Base-by-base conservation (phyloP, 2,113 vertebrate genomes). In the Anthoscopus minutus region DNA sequence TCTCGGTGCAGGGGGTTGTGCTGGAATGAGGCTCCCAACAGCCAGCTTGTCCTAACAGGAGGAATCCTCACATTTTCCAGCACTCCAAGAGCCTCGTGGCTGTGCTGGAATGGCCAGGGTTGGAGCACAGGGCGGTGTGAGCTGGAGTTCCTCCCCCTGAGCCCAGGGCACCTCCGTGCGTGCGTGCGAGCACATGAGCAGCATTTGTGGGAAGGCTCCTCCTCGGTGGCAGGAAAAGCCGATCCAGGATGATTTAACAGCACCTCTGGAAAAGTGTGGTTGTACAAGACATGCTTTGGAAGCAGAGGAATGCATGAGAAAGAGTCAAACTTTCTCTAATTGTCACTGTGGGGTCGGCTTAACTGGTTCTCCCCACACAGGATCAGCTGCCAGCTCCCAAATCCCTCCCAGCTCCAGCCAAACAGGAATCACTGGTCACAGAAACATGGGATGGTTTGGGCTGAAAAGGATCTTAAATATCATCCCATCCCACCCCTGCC, bases 61-160 rank as follows among this genome's bases (percentile, higher is more conserved):
- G 70, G 10, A 10, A 22, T 42, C 13, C 53, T 44, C 1, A 0
- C 11, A 0, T 30, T 37, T 11, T 12, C 25, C 82, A 76, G 5
- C 50, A 1, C 23, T 8, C 35, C 81, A 19, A 48, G 10, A 10
- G 57, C 64, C 37, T 40, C 1, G 2, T 30, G 67, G 11, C 47
- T 37, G 15, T 17, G 56, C 92, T 57, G 35, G 58, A 24, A 10
- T 10, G 30, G 67, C 40, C 7, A 1, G 1, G 4, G 11, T 3
- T 14, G 8, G 25, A 30, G 18, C 16, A 13, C 15, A 10, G 6
- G 10, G 7, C 0, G 22, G 22, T 1, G 4, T 1, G 71, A 56
- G 67, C 51, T 72, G 70, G 5, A 25, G 77, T 12, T 69, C n/a
- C 44, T 16, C 10, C 61, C 73, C 28, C 70, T 7, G 80, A 37